phyloP scores from a whole-genome alignment of 2,113 vertebrate species.

The Azemiops feae region DNA sequence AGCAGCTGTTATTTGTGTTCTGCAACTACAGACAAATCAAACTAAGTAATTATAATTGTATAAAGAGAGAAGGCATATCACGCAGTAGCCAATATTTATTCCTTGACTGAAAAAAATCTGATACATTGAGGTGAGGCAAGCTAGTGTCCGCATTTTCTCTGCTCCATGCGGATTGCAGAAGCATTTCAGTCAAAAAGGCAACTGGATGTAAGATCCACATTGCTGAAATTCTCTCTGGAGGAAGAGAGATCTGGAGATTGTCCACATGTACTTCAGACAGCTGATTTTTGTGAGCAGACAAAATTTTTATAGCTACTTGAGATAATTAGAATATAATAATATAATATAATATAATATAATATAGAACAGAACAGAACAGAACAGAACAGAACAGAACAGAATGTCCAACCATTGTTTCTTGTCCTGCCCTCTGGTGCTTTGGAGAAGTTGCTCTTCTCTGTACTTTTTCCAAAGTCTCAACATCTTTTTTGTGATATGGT shows the following conservation, averaged over 20 bases:
- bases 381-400: too few relatives aligned
- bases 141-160: neutral
- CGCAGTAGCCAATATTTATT: conserved; percentile 28
- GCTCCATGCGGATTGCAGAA: neutral
- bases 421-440: too few relatives aligned
- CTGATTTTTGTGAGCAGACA: neutral
- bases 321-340: too few relatives aligned
- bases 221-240: neutral
- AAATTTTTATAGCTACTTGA: neutral
- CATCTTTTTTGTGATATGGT: too few relatives aligned
- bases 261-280: neutral
- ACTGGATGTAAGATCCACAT: neutral
- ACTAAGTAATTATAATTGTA: conserved; percentile 45
- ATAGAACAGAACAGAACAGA: too few relatives aligned
- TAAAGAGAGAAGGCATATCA: conserved; percentile 28
- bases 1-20: conserved; percentile 68
- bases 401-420: too few relatives aligned
- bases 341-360: too few relatives aligned
- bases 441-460: too few relatives aligned
- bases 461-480: too few relatives aligned
- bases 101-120: conserved; percentile 14
- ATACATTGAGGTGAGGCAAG: neutral
- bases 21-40: conserved; percentile 70
- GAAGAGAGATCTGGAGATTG: neutral
- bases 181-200: neutral